Conservation (phyloP, 2,113 vertebrate genomes). For the Stegastes partitus region DNA sequence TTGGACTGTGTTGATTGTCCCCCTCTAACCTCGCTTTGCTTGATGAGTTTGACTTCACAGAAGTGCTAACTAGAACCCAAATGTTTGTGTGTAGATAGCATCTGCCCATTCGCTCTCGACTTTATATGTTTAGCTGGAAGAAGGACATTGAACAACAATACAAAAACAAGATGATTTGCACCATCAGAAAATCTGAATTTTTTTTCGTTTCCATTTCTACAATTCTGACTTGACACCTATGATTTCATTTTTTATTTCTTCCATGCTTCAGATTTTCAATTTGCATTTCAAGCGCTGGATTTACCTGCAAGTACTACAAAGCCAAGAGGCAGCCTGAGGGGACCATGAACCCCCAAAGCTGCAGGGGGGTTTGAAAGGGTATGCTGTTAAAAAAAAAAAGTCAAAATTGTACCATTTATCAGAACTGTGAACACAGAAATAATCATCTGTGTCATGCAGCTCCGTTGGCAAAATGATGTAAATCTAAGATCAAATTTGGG, state of each 20-base stretch:
- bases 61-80: constrained; percentile 66
- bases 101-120: background rate
- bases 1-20: constrained; percentile 72
- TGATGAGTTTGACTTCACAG: constrained; percentile 69
- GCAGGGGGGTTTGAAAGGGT: no score
- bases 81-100: background rate
- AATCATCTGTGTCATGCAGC: no score
- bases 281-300: no score
- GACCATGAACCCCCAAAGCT: no score
- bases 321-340: no score
- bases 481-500: no score
- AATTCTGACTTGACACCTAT: background rate
- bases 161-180: constrained; percentile 21
- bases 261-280: background rate
- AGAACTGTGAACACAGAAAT: no score
- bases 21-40: constrained; percentile 61
- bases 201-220: background rate
- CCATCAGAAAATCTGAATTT: background rate
- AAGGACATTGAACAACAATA: background rate
- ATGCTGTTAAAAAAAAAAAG: no score
- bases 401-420: no score
- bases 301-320: no score
- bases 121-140: background rate
- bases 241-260: background rate
- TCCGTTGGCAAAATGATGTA: no score